Conservation (phyloP, 2,797 vertebrate genomes). For the Cygnus olor region DNA sequence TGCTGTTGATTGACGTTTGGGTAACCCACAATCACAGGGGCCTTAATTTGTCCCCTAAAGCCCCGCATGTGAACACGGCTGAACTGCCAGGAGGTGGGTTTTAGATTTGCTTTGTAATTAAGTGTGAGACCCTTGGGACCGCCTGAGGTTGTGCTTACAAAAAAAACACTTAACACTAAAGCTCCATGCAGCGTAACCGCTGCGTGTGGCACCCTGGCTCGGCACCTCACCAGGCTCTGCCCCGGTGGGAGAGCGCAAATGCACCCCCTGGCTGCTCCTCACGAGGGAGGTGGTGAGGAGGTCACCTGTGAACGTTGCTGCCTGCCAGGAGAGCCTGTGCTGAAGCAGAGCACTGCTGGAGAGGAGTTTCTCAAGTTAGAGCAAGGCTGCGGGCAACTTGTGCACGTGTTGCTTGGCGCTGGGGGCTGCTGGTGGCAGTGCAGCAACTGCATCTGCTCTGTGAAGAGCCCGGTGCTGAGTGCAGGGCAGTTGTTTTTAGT, state of each 20-base stretch:
- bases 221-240: not conserved
- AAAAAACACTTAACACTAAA: not conserved
- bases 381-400: not conserved
- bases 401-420: fast-evolving
- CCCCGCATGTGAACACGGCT: not conserved
- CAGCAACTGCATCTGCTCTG: not conserved
- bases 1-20: not conserved
- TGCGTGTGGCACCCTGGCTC: not conserved
- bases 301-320: not conserved
- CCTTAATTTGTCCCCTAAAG: not conserved
- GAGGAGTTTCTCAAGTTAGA: not conserved
- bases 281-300: not conserved
- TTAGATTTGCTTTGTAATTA: not conserved
- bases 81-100: not conserved
- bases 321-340: fast-evolving
- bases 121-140: not conserved
- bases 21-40: not conserved
- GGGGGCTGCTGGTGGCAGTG: not conserved
- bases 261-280: fast-evolving
- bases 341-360: not conserved
- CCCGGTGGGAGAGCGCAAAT: fast-evolving
- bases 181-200: fast-evolving
- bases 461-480: not conserved
- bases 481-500: not conserved
- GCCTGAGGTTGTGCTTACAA: not conserved